Base-by-base conservation (phyloP, 2,113 vertebrate species). In the Agelaius phoeniceus region DNA sequence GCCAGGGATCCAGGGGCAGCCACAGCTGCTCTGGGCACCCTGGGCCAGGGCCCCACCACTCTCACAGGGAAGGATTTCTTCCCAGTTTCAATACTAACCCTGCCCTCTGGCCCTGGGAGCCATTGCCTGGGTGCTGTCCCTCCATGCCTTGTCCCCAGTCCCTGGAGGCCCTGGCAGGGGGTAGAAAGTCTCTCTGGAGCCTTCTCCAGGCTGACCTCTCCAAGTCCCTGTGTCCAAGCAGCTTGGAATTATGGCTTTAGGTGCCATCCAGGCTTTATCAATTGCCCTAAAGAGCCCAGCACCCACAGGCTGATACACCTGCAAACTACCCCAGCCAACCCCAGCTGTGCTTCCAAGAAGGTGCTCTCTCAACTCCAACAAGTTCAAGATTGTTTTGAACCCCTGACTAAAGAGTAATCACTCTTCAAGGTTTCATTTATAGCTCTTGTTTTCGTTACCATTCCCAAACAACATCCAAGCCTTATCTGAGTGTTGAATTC, bases 21-120 rank as follows among this genome's bases (percentile, higher is more conserved):
- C 71, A 15, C 63, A 83, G 63, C 63, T 83, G 3, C 63, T 76
- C 63, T 89, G 48, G 24, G 17, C 0, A 89, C 0, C 26, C 26
- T 69, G n/a, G 9, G 54, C 30, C 63, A 74, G 33, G 8, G 23
- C 19, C 23, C 3, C 0, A 0, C 27, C 59, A 54, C 5, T 7
- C 9, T 74, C 39, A 10, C 5, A 67, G 6, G 0, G 1, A 46
- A 2, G 1, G 24, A 61, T 75, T 46, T 4, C 3, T 39, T 20
- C 27, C 13, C 9, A 54, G 2, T 15, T 5, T 30, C 39, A 4
- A 5, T 59, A 3, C 11, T 6, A 41, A 3, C 13, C 30, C 41
- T 41, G 4, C 11, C 11, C 48, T 55, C 28, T 62, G 41, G 21
- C 55, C 31, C 0, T 15, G 16, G 24, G 9, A 83, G 35, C 9